Base-by-base conservation (phyloP, 2,113 vertebrate genomes). In the Archocentrus centrarchus region DNA sequence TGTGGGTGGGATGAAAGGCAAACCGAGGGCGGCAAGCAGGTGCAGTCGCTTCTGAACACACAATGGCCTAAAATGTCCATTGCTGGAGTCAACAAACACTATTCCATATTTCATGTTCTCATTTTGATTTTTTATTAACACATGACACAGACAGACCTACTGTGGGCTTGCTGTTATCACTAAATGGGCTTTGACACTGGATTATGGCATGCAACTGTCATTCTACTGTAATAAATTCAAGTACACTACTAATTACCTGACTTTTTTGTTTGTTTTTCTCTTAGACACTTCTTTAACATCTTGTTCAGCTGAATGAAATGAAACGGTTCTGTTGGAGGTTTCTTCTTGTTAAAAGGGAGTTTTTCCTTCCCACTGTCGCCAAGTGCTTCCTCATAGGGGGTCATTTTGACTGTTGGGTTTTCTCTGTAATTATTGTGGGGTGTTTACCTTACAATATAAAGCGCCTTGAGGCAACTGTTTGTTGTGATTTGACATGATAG, bases 1-100 rank as follows among this genome's bases (percentile, higher is more conserved):
- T 32, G 57, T 14, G 50, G 32, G 82, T 44, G 79, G 80, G 27
- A 83, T 35, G n/a, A 59, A 84, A 66, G 76, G 68, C 79, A 17
- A 78, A 47, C 20, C 6, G 66, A 62, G 39, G 32, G 35, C 62
- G 57, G 41, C 62, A 76, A 60, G 82, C 68, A 75, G 88, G 89
- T 88, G 84, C 47, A 32, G 82, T 64, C 32, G 24, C 22, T 41
- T 79, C 58, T 47, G 59, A 24, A 35, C 24, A 75, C 22, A 73
- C 41, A 32, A 8, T 32, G 55, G 55, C 47, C 58, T 55, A 55
- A 75, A 61, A 79, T 2, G 32, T 27, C 35, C 14, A 50, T 58
- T 17, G 3, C 77, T 44, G 7, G 7, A 79, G 61, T 59, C 2
- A 37, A 32, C 9, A 75, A 30, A 14, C 75, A 39, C n/a, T 24